Conservation (phyloP, 2,888 invertebrate species). For the Melieria picta region DNA sequence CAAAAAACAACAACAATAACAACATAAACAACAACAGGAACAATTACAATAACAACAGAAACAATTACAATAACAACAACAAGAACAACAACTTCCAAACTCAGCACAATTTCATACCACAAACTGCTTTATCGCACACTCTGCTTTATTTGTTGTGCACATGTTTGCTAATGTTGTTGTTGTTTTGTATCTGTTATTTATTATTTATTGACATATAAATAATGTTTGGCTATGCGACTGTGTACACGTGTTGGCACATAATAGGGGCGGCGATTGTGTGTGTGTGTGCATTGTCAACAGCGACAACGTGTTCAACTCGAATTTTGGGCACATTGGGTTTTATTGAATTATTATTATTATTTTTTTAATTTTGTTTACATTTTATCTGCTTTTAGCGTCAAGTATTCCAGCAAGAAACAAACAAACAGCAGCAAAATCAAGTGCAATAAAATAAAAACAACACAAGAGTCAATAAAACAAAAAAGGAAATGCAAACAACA, state of each 20-base stretch:
- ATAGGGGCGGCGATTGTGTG: too few species aligned
- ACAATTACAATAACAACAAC: slow-evolving; percentile 4
- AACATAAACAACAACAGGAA: neutral
- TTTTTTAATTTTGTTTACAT: neutral
- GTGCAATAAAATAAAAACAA: neutral
- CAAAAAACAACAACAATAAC: neutral
- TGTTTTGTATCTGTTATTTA: too few species aligned
- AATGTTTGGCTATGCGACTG: too few species aligned
- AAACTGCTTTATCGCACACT: too few species aligned
- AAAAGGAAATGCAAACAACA: neutral
- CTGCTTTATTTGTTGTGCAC: too few species aligned
- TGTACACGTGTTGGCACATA: too few species aligned
- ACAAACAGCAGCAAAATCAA: neutral
- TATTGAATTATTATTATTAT: neutral
- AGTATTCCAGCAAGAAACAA: neutral
- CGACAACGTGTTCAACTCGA: neutral
- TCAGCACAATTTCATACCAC: neutral
- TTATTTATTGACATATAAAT: too few species aligned
- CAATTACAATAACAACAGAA: neutral
- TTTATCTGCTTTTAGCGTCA: neutral
- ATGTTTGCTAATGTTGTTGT: too few species aligned
- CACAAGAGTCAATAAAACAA: neutral
- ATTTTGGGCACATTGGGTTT: neutral
- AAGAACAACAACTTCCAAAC: neutral
- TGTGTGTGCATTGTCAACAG: neutral